Evolutionary conservation across 2,113 vertebrate genomes (phyloP).

Genomic region (Lota lota): DNA sequence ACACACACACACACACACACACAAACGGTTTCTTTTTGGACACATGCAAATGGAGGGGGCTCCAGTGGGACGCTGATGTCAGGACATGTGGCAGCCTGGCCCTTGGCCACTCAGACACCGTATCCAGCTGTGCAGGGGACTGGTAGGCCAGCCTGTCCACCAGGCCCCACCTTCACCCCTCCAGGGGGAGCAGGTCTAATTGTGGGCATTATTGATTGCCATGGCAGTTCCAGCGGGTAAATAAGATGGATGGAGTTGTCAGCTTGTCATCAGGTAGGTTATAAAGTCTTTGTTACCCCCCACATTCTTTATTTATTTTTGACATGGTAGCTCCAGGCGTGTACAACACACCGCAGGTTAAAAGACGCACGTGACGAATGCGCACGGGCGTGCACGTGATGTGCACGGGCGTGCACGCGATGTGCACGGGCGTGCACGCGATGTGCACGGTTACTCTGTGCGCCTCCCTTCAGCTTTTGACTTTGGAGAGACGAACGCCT

Average conservation of each 20-base stretch:
- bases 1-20: too few species aligned
- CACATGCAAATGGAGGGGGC: slow-evolving; percentile 61
- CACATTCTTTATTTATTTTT: neutral
- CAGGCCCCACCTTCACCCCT: neutral
- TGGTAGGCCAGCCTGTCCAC: slow-evolving; percentile 18
- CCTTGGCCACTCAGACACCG: slow-evolving; percentile 43
- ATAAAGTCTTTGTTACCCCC: slow-evolving; percentile 2
- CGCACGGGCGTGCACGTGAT: too few species aligned
- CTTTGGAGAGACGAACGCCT: too few species aligned
- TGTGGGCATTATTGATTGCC: slow-evolving; percentile 77
- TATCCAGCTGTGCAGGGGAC: slow-evolving; percentile 61
- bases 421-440: too few species aligned
- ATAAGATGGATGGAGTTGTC: slow-evolving; percentile 77
- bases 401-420: slow-evolving; percentile 11
- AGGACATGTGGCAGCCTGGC: slow-evolving; percentile 63
- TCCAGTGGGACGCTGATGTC: slow-evolving; percentile 65
- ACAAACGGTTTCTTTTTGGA: slow-evolving; percentile 33
- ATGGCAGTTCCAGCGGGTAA: slow-evolving; percentile 63
- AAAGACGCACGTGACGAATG: slow-evolving; percentile 34
- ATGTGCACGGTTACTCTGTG: too few species aligned
- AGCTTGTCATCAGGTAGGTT: slow-evolving; percentile 65
- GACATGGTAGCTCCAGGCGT: slow-evolving; percentile 56
- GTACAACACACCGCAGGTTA: slow-evolving; percentile 59
- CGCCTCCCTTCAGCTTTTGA: too few species aligned
- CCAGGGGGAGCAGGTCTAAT: slow-evolving; percentile 65